phyloP scores from a whole-genome alignment of 1,140 invertebrate species.

The Drosophila ambigua region DNA sequence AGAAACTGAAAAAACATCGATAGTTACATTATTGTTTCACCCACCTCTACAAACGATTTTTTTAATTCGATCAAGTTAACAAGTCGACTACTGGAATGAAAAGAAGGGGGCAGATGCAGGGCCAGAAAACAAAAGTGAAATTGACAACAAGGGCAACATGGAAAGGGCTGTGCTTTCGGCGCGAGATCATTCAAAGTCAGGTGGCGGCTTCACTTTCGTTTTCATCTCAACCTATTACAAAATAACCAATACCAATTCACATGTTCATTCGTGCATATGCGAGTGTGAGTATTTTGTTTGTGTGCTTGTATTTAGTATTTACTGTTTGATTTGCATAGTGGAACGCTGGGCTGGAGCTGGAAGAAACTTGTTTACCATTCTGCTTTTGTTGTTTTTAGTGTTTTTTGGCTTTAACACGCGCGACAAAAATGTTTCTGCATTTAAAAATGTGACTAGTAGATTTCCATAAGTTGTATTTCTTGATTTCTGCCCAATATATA shows the following conservation, averaged over 20 bases:
- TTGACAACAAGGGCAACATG: conserved; percentile 62
- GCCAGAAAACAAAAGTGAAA: conserved; percentile 65
- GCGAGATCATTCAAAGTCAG: conserved; percentile 65
- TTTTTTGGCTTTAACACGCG: conserved; percentile 48
- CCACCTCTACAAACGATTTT: conserved; percentile 25
- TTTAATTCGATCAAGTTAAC: conserved; percentile 74
- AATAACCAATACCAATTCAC: conserved; percentile 51
- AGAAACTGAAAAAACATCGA: too few species aligned
- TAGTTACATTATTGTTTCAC: not conserved
- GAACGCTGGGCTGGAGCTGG: conserved; percentile 26
- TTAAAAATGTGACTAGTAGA: conserved; percentile 54
- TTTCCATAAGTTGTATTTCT: conserved; percentile 72
- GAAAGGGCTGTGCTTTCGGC: conserved; percentile 26
- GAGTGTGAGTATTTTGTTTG: conserved; percentile 30
- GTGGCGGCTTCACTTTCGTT: conserved; percentile 63
- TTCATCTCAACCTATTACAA: conserved; percentile 67
- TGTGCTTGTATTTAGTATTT: conserved; percentile 37
- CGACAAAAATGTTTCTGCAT: conserved; percentile 71
- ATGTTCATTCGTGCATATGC: conserved; percentile 32
- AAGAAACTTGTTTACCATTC: conserved; percentile 68
- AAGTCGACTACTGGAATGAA: conserved; percentile 44
- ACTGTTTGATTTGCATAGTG: conserved; percentile 74
- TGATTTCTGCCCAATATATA: conserved; percentile 58
- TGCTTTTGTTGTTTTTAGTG: conserved; percentile 12
- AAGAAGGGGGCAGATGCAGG: conserved; percentile 54